phyloP scores from a whole-genome alignment of 2,888 invertebrate genomes.

The Miltochrista miniata region DNA sequence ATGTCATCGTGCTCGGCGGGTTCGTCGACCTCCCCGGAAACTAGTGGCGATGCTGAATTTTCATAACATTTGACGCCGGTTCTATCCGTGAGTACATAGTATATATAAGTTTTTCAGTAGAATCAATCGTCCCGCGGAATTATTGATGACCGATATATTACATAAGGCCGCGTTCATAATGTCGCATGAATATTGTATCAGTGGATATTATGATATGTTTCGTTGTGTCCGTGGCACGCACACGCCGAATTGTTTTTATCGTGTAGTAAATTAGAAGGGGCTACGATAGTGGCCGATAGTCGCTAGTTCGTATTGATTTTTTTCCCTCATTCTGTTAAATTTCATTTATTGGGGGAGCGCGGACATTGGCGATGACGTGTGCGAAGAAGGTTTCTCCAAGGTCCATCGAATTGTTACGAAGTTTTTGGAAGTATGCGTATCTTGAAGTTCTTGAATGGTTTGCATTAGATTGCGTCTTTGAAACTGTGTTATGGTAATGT shows the following conservation, averaged over 20 bases:
- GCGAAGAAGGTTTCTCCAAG: constrained; percentile 38
- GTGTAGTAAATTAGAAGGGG: constrained; percentile 77
- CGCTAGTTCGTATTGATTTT: constrained; percentile 78
- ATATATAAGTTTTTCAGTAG: constrained; percentile 9
- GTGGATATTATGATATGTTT: constrained; percentile 52
- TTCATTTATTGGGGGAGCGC: constrained; percentile 82
- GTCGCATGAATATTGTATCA: constrained; percentile 69
- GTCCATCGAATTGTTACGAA: constrained; percentile 27
- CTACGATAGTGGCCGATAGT: constrained; percentile 74
- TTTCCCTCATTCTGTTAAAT: constrained; percentile 84
- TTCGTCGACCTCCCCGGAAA: constrained; percentile 62
- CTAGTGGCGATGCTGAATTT: constrained; percentile 75
- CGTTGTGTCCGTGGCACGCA: constrained; percentile 52
- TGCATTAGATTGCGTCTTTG: constrained; percentile 18
- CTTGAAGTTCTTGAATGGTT: constrained; percentile 16
- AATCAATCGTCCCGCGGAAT: constrained; percentile 49
- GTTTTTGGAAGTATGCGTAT: constrained; percentile 29
- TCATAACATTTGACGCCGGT: constrained; percentile 78
- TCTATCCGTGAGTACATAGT: constrained; percentile 71
- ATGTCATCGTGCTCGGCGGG: constrained; percentile 64
- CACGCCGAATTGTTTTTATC: constrained; percentile 72
- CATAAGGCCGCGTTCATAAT: constrained; percentile 64
- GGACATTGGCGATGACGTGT: constrained; percentile 62
- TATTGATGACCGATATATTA: constrained; percentile 61
- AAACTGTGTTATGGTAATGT: constrained; percentile 12